Evolutionary conservation across 2,113 vertebrate genomes (phyloP).

Genomic region (Sitta europaea): DNA sequence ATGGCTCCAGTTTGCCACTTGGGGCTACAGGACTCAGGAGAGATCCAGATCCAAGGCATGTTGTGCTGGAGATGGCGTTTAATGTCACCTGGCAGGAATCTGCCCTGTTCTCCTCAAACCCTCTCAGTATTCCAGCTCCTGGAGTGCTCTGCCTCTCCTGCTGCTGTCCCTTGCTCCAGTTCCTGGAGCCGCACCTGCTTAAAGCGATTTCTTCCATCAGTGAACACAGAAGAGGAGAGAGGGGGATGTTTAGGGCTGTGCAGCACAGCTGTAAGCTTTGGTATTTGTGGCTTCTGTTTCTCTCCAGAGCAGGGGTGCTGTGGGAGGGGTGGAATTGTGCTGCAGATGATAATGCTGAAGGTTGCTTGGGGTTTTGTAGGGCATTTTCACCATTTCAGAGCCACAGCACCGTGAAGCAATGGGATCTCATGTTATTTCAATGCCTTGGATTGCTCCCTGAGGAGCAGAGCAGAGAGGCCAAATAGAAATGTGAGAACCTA

Average conservation of each 20-base stretch:
- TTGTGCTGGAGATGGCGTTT: background rate
- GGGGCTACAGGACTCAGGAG: background rate
- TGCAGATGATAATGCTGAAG: background rate
- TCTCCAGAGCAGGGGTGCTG: background rate
- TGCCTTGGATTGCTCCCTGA: background rate
- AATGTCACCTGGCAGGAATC: background rate
- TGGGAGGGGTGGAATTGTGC: background rate
- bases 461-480: background rate
- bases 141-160: background rate
- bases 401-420: background rate
- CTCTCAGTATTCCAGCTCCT: background rate
- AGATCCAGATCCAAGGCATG: background rate
- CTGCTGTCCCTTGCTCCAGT: background rate
- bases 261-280: background rate
- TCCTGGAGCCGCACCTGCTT: conserved; percentile 9
- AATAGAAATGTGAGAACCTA: background rate
- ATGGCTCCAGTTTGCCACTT: background rate
- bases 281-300: background rate
- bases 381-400: background rate
- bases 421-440: background rate
- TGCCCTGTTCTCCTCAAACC: background rate
- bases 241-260: background rate
- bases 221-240: background rate
- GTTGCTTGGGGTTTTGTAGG: background rate
- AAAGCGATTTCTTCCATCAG: background rate